These are phyloP conservation scores for Eulacestoma nigropectus DNA, from an alignment of 2,113 vertebrate genomes.

Conservation along the genomic window DNA sequence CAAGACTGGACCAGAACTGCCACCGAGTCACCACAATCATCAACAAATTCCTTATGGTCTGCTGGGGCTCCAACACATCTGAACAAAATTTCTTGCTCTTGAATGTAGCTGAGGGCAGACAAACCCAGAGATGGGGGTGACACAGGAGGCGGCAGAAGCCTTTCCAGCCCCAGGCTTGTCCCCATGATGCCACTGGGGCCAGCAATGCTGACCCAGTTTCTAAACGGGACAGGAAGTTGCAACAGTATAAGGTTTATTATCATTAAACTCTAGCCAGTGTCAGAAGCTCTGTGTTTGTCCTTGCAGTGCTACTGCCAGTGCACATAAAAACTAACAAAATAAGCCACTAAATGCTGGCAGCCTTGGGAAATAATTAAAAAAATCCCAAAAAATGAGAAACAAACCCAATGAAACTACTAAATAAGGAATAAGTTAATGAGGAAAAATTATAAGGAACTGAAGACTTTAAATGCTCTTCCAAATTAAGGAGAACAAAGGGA, in stretches of 20 bases:
- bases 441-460: neutral
- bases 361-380: neutral
- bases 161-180: neutral
- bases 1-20: neutral
- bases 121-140: neutral
- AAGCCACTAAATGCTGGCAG: neutral
- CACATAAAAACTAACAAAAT: neutral
- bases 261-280: neutral
- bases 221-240: neutral
- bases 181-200: neutral
- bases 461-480: neutral
- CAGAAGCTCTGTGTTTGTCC: neutral
- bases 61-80: neutral
- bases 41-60: neutral
- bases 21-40: rapidly evolving
- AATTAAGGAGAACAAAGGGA: neutral
- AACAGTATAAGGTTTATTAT: neutral
- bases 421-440: neutral
- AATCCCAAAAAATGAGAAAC: neutral
- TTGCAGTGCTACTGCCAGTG: neutral
- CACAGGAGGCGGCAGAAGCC: neutral
- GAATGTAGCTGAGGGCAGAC: neutral
- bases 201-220: neutral
- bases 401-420: neutral
- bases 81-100: neutral